These are phyloP conservation scores for Nowickia ferox DNA, from an alignment of 2,888 invertebrate genomes.

Conservation along the genomic window DNA sequence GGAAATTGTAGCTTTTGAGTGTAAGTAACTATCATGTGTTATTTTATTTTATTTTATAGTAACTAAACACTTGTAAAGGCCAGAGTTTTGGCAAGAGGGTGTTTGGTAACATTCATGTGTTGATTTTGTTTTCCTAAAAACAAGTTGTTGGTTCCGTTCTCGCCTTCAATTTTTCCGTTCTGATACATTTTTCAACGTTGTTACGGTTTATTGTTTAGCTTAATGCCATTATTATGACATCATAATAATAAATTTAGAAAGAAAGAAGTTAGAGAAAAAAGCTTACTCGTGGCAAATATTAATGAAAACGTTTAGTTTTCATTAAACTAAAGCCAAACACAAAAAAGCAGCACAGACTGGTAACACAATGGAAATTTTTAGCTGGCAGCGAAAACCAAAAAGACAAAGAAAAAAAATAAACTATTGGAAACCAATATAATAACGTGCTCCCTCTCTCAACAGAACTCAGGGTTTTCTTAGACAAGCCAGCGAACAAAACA, in stretches of 20 bases:
- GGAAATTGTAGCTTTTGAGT: constrained; percentile 1
- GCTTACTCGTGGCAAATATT: constrained; percentile 57
- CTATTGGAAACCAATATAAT: constrained; percentile 51
- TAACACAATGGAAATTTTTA: constrained; percentile 25
- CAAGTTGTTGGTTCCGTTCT: constrained; percentile 52
- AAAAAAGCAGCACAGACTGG: not conserved
- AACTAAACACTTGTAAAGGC: not conserved
- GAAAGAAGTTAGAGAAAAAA: not conserved
- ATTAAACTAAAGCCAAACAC: constrained; percentile 26
- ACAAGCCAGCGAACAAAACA: not conserved
- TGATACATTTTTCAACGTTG: constrained; percentile 13
- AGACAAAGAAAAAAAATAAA: constrained; percentile 14
- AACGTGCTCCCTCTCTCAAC: constrained; percentile 15
- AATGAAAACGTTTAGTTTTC: constrained; percentile 64
- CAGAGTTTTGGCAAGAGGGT: not conserved
- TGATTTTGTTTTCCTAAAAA: constrained; percentile 46
- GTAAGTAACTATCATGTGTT: constrained; percentile 19
- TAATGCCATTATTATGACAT: constrained; percentile 61
- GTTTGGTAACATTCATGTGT: not conserved
- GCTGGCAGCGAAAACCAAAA: not conserved
- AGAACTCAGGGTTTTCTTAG: constrained; percentile 2
- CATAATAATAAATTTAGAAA: constrained; percentile 66
- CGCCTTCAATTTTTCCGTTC: constrained; percentile 53
- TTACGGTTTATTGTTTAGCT: constrained; percentile 41
- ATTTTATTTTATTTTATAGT: constrained; percentile 24